Percentiles rank a stretch among this genome's conserved stretches.
Conservation (phyloP, 2,113 vertebrate genomes). For the Pachycephala philippinensis region DNA sequence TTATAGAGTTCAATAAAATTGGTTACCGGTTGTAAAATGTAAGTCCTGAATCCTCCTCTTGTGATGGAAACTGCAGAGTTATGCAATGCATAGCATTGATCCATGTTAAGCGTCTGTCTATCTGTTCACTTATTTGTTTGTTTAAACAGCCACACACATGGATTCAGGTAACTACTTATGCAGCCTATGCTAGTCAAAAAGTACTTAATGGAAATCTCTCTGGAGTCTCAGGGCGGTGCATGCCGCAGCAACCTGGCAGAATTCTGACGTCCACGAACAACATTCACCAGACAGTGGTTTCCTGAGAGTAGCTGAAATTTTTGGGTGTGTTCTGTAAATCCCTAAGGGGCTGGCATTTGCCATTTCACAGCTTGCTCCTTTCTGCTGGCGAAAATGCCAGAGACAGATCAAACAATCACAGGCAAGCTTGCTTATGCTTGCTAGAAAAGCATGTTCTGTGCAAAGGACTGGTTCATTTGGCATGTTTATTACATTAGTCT, state of each 20-base stretch:
- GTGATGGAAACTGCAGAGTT: background rate
- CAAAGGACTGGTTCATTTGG: background rate
- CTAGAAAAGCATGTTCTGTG: background rate
- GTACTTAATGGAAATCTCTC: background rate
- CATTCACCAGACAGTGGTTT: background rate
- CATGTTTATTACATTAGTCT: background rate
- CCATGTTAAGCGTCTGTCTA: background rate
- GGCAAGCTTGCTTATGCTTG: background rate
- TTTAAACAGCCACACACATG: background rate
- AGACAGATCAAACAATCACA: background rate
- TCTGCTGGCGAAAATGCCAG: background rate
- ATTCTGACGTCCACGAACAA: background rate
- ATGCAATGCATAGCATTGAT: background rate
- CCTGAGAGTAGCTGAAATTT: background rate
- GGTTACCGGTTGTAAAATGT: background rate
- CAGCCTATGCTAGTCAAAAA: background rate
- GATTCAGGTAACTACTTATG: background rate
- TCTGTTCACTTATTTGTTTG: background rate
- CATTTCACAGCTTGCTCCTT: background rate
- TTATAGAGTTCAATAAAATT: background rate
- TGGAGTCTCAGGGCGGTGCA: background rate
- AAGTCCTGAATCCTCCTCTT: background rate
- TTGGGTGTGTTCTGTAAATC: background rate
- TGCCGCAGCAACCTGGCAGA: background rate
- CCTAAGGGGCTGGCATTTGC: background rate